Evolutionary conservation across 2,888 invertebrate genomes (phyloP), one percentile per base, ranked within the genome.

Genomic region (Alsophila aescularia): DNA sequence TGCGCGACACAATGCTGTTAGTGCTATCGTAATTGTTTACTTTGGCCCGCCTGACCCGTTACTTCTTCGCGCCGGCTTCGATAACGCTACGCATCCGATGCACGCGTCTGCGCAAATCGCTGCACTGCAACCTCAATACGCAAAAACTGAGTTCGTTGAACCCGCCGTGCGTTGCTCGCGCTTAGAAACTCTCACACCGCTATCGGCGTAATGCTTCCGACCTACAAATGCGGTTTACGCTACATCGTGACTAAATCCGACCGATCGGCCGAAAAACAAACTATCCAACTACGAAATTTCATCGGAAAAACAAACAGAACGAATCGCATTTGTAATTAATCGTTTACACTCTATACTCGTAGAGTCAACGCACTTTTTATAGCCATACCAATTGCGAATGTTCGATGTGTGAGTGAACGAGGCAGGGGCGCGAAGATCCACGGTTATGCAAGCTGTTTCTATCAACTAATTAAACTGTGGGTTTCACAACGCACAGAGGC

Each of bases 1-100:
- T 84, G 69, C 70, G 63, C 66, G 64, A 44, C 77, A 85, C 86
- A 83, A 84, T 84, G 80, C 53, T 50, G 45, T 55, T 40, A 40
- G 36, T 40, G 60, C 78, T 83, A 85, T 83, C 83, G 84, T 79
- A 81, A 85, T 87, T 88, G 86, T 89, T 87, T 89, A 85, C 85
- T 78, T 77, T 81, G 76, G 75, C 77, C 76, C 72, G 78, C 54
- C 68, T 76, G 80, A 77, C 83, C 83, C 82, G 73, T 63, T 64
- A 62, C 54, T 60, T 52, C 57, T 63, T 57, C 54, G 57, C 62
- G 43, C 40, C 37, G 47, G 13, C 73, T 44, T 62, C 67, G 68
- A 70, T 69, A 69, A 62, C 67, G 58, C 60, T 52, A 49, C 61
- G 60, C 66, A 60, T 66, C 62, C 52, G 58, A 60, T 60, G 63